A percentile compares a stretch with the other conserved stretches of the same genome.
Conservation (phyloP, 2,888 invertebrate genomes). For the Yponomeuta cagnagella region DNA sequence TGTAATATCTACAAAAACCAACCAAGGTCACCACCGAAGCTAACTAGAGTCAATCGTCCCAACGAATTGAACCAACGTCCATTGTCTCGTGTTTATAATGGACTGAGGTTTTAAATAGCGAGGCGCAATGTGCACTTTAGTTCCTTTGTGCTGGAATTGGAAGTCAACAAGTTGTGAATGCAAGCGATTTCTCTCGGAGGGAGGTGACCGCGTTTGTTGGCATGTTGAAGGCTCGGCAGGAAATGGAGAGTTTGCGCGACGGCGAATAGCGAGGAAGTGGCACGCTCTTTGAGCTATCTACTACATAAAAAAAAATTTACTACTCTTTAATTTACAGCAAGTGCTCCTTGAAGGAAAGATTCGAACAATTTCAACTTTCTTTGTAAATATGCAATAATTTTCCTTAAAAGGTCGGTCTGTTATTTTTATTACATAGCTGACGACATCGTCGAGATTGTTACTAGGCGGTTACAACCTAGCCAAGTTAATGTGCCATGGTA, state of each 20-base stretch:
- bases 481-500: no score
- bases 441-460: not conserved
- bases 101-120: no score
- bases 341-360: no score
- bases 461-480: not conserved
- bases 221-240: not conserved
- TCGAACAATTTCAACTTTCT: no score
- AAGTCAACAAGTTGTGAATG: not conserved
- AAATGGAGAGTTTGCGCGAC: not conserved
- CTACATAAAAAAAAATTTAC: not conserved
- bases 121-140: no score
- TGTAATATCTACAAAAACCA: no score
- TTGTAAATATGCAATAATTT: not conserved
- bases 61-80: no score
- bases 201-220: not conserved
- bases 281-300: not conserved
- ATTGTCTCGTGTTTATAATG: no score
- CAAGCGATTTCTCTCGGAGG: not conserved
- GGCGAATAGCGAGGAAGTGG: not conserved
- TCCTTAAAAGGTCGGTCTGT: not conserved
- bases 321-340: no score
- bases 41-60: no score
- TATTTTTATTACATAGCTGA: not conserved
- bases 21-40: no score
- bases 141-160: not conserved